Evolutionary conservation across 1,140 invertebrate species (phyloP).

Genomic region (Nasonia longicornis): DNA sequence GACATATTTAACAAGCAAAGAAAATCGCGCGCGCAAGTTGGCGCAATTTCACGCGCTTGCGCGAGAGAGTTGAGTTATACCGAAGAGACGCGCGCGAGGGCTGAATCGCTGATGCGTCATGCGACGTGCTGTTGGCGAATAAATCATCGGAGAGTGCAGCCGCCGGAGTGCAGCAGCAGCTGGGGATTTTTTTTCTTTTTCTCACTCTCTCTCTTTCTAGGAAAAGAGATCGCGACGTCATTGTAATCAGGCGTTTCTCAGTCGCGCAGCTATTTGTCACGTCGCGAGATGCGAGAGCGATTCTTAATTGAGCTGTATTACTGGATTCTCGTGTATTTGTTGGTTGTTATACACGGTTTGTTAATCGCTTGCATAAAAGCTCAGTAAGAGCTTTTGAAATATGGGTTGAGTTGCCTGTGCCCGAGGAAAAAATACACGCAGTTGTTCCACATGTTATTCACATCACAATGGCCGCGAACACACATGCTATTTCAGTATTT

Average conservation of each 20-base stretch:
- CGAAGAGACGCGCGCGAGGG: constrained; percentile 17
- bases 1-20: constrained; percentile 9
- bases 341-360: too few relatives aligned
- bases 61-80: constrained; percentile 35
- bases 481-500: too few relatives aligned
- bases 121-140: constrained; percentile 37
- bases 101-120: constrained; percentile 40
- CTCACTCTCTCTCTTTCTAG: neutral
- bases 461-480: too few relatives aligned
- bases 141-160: constrained; percentile 40
- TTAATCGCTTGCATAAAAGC: too few relatives aligned
- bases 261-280: constrained; percentile 15
- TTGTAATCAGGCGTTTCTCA: constrained; percentile 38
- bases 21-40: constrained; percentile 26
- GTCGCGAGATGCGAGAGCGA: neutral
- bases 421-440: too few relatives aligned
- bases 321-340: too few relatives aligned
- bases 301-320: neutral
- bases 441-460: too few relatives aligned
- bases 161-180: neutral
- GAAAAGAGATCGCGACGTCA: constrained; percentile 13
- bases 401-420: too few relatives aligned
- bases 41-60: constrained; percentile 23
- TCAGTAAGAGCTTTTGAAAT: too few relatives aligned
- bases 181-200: constrained; percentile 12